Evolutionary conservation across 2,888 invertebrate species (phyloP).

Genomic region (Noctua janthina): DNA sequence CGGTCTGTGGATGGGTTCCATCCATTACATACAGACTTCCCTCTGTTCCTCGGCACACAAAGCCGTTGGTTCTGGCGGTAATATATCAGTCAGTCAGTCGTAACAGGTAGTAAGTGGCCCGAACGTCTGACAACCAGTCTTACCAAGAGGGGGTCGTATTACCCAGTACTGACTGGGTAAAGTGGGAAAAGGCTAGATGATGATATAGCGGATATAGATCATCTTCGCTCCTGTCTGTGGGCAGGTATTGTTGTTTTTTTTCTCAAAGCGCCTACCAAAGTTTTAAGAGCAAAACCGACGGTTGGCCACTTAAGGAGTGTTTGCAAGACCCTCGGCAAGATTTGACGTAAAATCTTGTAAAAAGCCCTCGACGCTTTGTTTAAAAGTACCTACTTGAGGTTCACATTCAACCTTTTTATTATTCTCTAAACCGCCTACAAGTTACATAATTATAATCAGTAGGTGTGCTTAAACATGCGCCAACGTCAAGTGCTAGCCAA

Average conservation of each 20-base stretch:
- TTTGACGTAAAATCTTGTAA: constrained; percentile 29
- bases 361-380: constrained; percentile 14
- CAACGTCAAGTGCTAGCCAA: not conserved
- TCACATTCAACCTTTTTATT: not conserved
- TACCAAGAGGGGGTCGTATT: not conserved
- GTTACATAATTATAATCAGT: constrained; percentile 19
- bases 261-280: constrained; percentile 12
- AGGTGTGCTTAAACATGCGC: constrained; percentile 1
- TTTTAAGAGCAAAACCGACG: not conserved
- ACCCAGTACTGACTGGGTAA: not conserved
- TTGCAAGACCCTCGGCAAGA: constrained; percentile 9
- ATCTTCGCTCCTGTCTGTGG: not conserved
- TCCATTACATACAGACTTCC: not conserved
- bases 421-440: not conserved
- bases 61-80: not conserved
- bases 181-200: not conserved
- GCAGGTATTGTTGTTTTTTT: not conserved
- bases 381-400: not conserved
- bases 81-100: not conserved
- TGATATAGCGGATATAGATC: not conserved
- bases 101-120: not conserved
- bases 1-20: not conserved
- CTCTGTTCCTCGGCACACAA: not conserved
- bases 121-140: not conserved
- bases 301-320: constrained; percentile 3